Evolutionary conservation across 2,888 invertebrate species (phyloP), one percentile per base, ranked within the genome.

Genomic region (Mayetiola destructor): DNA sequence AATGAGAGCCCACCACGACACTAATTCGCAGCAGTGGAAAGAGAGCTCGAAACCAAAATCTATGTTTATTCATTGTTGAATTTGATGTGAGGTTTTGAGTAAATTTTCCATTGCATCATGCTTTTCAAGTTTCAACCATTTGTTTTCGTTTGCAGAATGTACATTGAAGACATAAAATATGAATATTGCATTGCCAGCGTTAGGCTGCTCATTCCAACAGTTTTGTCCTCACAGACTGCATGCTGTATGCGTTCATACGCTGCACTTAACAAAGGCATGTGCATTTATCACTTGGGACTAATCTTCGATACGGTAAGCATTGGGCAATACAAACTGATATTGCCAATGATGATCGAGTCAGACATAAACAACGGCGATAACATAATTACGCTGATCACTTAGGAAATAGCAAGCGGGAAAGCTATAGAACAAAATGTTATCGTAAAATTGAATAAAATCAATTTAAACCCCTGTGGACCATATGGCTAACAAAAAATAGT

Each of bases 381-480:
- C 30, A 53, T 53, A 53, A 53, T 48, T 48, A 48, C 16, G 27
- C 9, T 27, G 48, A 27, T 48, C 48, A 48, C 16, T 48, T 4
- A 48, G 2, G 14, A 2, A 2, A 48, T 48, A 3, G n/a, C 23
- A 12, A 23, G 6, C 23, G n/a, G 27, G 27, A 23, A 6, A 53
- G 4, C 1, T 9, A 8, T 2, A 20, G 30, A 20, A 32, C 18
- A 53, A 53, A 32, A 27, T 30, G 20, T 10, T 30, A 53, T 53
- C 53, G 20, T 56, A 39, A 56, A 39, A 37, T 37, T 27, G 39
- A 48, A 55, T n/a, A 58, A 55, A 58, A 58, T 58, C 58, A 58
- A 58, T 58, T 58, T 58, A 58, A 55, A 35, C 58, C 58, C 55
- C 54, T 58, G 52, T 55, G 58, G 58, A 48, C 58, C 58, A 58